A percentile compares a stretch with the other conserved stretches of the same genome.
phyloP scores from a whole-genome alignment of 64 coral and sea anemone species.

The Acropora tenuis region DNA sequence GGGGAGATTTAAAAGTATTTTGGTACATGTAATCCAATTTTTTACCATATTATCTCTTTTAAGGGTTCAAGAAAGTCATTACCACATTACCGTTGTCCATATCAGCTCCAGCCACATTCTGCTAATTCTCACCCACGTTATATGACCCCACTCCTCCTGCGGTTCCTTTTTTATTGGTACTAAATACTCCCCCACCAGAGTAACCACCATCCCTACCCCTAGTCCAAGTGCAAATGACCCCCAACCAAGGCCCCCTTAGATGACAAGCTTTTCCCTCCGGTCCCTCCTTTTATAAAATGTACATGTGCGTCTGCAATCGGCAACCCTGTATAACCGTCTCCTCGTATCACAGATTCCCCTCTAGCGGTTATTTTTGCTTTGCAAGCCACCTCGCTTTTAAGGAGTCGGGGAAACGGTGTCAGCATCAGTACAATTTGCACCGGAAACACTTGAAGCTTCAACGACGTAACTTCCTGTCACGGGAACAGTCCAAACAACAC shows the following conservation, averaged over 20 bases:
- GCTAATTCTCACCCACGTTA: too few species aligned
- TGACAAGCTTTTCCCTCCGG: neutral
- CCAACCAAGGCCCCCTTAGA: slow-evolving; percentile 40
- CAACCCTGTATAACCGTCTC: neutral
- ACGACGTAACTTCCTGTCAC: slow-evolving; percentile 66
- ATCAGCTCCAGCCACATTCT: too few species aligned
- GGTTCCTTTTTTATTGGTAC: neutral
- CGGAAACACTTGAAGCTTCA: slow-evolving; percentile 62
- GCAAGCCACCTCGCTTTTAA: slow-evolving; percentile 11
- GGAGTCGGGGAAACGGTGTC: neutral
- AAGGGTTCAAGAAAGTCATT: too few species aligned
- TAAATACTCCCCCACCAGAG: slow-evolving; percentile 72
- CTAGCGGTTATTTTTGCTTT: slow-evolving; percentile 2
- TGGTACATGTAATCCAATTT: too few species aligned
- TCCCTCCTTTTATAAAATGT: slow-evolving; percentile 46
- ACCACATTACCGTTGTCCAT: too few species aligned
- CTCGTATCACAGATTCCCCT: neutral
- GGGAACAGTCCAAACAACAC: slow-evolving; percentile 54
- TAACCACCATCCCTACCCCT: slow-evolving; percentile 66
- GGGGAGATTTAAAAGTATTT: too few species aligned
- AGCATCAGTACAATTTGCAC: neutral
- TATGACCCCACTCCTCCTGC: neutral
- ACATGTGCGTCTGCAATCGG: neutral
- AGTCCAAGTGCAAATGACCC: slow-evolving; percentile 20
- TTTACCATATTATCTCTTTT: too few species aligned